Percentiles rank a stretch among this genome's conserved stretches.
These are phyloP conservation scores for Troides oblongomaculatus DNA, from an alignment of 2,888 invertebrate genomes.

Conservation along the genomic window DNA sequence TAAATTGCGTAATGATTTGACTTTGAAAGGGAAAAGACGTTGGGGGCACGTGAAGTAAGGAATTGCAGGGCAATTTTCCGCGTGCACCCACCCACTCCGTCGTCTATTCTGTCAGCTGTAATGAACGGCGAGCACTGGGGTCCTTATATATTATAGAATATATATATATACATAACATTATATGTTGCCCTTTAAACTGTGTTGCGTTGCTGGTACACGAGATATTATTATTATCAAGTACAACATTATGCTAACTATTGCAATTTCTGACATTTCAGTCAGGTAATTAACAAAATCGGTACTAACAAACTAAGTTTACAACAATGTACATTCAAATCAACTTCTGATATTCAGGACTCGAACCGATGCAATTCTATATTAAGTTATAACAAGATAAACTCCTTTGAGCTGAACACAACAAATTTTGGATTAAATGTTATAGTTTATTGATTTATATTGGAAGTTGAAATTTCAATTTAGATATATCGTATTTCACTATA, in stretches of 20 bases:
- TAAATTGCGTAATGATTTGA: conserved; percentile 8
- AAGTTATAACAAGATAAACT: conserved; percentile 1
- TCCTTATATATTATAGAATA: neutral
- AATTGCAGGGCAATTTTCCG: conserved; percentile 8
- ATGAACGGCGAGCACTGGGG: neutral
- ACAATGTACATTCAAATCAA: neutral
- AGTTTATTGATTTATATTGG: no score
- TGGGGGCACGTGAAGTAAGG: conserved; percentile 9
- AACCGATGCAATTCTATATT: neutral
- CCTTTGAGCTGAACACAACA: neutral
- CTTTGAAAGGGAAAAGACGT: neutral
- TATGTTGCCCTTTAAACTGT: neutral
- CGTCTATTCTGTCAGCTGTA: neutral
- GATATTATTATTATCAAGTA: neutral
- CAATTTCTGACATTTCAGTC: neutral
- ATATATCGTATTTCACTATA: no score
- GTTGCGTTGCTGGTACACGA: neutral
- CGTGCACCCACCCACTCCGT: neutral
- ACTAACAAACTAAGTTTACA: conserved; percentile 5
- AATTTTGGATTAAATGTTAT: neutral
- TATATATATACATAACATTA: neutral
- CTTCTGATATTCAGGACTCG: neutral
- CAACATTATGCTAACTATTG: neutral
- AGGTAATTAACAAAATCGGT: conserved; percentile 10
- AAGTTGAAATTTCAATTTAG: no score